Evolutionary conservation across 2,888 invertebrate species (phyloP).

Genomic region (Poecilobothrus nobilitatus): DNA sequence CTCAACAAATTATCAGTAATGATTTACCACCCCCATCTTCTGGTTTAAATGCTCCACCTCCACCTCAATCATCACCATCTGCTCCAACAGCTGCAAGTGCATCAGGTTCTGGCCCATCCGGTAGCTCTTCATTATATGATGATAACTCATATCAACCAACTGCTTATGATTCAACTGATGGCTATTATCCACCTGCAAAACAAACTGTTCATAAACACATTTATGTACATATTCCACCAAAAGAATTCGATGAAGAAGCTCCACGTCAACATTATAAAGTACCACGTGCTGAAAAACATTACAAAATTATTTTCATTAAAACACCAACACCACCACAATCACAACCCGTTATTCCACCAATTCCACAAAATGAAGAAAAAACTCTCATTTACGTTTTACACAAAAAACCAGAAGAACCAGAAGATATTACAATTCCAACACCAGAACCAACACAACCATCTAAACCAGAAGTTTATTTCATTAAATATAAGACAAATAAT

Average conservation of each 20-base stretch:
- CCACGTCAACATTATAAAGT: slow-evolving; percentile 36
- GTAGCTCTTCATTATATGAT: not conserved
- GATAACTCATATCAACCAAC: slow-evolving; percentile 7
- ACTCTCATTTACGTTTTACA: slow-evolving; percentile 80
- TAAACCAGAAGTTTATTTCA: slow-evolving; percentile 85
- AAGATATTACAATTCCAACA: slow-evolving; percentile 67
- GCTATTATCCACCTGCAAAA: slow-evolving; percentile 25
- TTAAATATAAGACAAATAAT: slow-evolving; percentile 41
- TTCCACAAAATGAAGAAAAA: slow-evolving; percentile 76
- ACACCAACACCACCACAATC: slow-evolving; percentile 73
- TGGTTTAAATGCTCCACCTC: not conserved
- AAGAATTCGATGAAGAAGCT: slow-evolving; percentile 36
- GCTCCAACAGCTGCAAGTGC: not conserved
- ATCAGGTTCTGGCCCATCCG: not conserved
- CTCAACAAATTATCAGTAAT: not conserved
- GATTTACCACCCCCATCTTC: not conserved
- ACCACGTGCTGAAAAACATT: slow-evolving; percentile 70
- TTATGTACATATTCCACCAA: slow-evolving; percentile 41
- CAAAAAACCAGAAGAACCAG: slow-evolving; percentile 74
- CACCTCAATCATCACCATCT: not conserved
- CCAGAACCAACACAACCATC: slow-evolving; percentile 71
- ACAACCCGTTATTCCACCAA: slow-evolving; percentile 66
- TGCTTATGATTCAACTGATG: slow-evolving; percentile 4
- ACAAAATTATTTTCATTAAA: slow-evolving; percentile 88
- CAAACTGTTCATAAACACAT: slow-evolving; percentile 39